phyloP scores from a whole-genome alignment of 2,888 invertebrate genomes.

The Priocnemis perturbator region DNA sequence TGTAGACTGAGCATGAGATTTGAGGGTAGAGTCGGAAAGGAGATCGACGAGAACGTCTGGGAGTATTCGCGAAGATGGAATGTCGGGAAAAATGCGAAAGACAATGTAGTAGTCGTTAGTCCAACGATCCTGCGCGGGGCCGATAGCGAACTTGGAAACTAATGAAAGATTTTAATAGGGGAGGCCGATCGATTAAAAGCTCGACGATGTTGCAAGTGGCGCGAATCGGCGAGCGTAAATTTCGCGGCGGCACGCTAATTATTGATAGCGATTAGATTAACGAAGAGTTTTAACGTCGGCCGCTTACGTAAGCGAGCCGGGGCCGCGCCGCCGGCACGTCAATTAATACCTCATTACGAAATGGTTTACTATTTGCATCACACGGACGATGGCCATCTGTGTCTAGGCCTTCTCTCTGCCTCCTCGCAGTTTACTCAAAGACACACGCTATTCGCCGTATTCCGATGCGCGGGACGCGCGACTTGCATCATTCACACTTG shows the following conservation, averaged over 20 bases:
- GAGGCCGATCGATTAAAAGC: slow-evolving; percentile 1
- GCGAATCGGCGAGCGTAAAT: slow-evolving; percentile 20
- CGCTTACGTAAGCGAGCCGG: slow-evolving; percentile 45
- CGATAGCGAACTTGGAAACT: too few species aligned
- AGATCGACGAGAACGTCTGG: too few species aligned
- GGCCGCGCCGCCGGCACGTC: slow-evolving; percentile 43
- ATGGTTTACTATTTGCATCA: slow-evolving; percentile 64
- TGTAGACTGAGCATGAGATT: too few species aligned
- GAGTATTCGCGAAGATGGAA: too few species aligned
- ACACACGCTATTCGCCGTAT: slow-evolving; percentile 41
- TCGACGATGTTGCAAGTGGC: slow-evolving; percentile 11
- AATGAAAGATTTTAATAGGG: too few species aligned
- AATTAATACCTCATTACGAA: slow-evolving; percentile 64
- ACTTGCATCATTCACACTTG: slow-evolving; percentile 38
- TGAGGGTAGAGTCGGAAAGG: too few species aligned
- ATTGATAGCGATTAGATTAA: slow-evolving; percentile 33
- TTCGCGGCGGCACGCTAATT: slow-evolving; percentile 29
- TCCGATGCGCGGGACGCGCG: slow-evolving; percentile 27
- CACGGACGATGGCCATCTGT: slow-evolving; percentile 62
- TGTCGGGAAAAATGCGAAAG: too few species aligned
- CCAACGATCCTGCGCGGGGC: too few species aligned
- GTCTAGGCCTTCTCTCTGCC: slow-evolving; percentile 59
- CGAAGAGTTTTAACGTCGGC: slow-evolving; percentile 29
- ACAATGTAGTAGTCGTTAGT: too few species aligned
- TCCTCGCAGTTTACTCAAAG: slow-evolving; percentile 43